These are phyloP conservation scores for Neosilurus mollespiculum DNA, from an alignment of 2,797 vertebrate genomes.

Conservation along the genomic window DNA sequence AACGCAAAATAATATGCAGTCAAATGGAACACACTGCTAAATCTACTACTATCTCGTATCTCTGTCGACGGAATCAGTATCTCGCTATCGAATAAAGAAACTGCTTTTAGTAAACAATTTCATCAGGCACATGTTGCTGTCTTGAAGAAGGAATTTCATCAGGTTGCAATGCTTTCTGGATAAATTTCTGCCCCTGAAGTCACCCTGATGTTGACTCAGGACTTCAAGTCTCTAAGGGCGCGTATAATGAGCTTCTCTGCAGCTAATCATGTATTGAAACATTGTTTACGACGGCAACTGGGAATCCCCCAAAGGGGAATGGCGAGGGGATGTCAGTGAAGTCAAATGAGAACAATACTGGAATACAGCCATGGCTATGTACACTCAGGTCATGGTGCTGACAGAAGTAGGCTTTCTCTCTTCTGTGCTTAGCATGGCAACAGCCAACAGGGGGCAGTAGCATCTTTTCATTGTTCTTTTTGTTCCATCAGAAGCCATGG, in stretches of 20 bases:
- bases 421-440: neutral
- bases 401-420: neutral
- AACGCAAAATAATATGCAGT: neutral
- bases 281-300: slow-evolving; percentile 8
- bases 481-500: slow-evolving; percentile 66
- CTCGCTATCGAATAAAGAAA: neutral
- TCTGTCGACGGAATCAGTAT: neutral
- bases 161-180: neutral
- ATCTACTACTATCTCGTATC: neutral
- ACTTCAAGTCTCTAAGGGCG: neutral
- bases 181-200: neutral
- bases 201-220: slow-evolving; percentile 1
- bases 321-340: slow-evolving; percentile 3
- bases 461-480: slow-evolving; percentile 56
- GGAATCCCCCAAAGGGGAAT: neutral
- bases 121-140: neutral
- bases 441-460: slow-evolving; percentile 75
- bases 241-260: slow-evolving; percentile 8
- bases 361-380: slow-evolving; percentile 20
- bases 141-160: neutral
- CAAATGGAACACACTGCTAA: neutral
- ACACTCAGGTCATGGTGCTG: neutral
- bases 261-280: slow-evolving; percentile 13
- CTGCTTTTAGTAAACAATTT: neutral
- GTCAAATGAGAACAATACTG: slow-evolving; percentile 20